Evolutionary conservation across 2,113 vertebrate species (phyloP), one percentile per base, ranked within the genome.

Genomic region (Oxyura jamaicensis): DNA sequence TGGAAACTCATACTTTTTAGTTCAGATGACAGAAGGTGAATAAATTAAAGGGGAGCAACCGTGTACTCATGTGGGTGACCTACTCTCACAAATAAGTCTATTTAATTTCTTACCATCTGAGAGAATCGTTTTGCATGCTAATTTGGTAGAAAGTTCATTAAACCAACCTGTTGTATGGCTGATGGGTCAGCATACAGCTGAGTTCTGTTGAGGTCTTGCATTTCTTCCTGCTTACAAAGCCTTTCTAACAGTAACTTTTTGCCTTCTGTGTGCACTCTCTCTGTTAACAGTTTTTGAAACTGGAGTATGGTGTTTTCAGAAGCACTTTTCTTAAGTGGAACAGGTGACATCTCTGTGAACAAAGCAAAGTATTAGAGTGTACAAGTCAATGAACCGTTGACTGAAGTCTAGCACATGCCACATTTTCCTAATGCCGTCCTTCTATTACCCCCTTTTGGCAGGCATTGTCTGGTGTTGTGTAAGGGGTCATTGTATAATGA

Each of bases 111-210:
- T 82, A 20, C 39, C 58, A 80, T 58, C 8, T 33, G 14, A 63
- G 52, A 83, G 6, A 76, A 87, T 86, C 58, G 81, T 44, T 93
- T 73, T 95, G 77, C 95, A 95, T 83, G 71, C 83, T 80, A 95
- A 84, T 83, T 91, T 84, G 2, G 4, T 87, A 93, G 83, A 96
- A 97, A 96, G 62, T 73, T 91, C 65, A 62, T 62, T 12, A 89
- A 90, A 96, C 97, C 97, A 97, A 98, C 96, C 97, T 98, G 97
- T 96, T 95, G 91, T 80, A 52, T 46, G 73, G 86, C 66, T 85
- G 96, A 86, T 66, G 95, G 86, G 78, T 96, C 91, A 92, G 58
- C 75, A 66, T 83, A 89, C 62, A 86, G 59, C 63, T 96, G 95
- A 69, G 83, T 93, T 88, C 94, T 95, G 72, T 36, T 95, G 94